Evolutionary conservation across 2,797 vertebrate genomes (phyloP).

Genomic region (Rhinella marina): DNA sequence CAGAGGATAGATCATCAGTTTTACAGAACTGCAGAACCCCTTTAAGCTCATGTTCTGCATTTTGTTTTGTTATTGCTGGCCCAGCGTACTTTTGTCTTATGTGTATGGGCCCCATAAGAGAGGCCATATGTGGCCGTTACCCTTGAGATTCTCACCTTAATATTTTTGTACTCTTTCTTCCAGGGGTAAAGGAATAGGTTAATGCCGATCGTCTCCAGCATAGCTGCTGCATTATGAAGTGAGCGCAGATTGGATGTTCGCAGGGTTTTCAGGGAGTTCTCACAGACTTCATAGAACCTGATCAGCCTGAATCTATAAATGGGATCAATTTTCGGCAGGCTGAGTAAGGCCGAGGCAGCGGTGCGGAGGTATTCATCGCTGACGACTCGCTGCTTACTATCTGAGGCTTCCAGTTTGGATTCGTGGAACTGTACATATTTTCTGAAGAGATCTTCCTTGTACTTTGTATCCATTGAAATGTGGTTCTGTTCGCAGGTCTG

Average conservation of each 20-base stretch:
- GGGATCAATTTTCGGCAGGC: conserved; percentile 91
- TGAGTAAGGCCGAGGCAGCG: conserved; percentile 90
- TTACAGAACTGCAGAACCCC: too few species aligned
- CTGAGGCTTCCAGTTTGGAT: conserved; percentile 81
- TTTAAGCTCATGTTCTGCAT: too few species aligned
- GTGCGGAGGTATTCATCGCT: conserved; percentile 88
- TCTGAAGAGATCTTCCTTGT: conserved; percentile 95
- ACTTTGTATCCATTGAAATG: conserved; percentile 94
- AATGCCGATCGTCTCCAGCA: conserved; percentile 90
- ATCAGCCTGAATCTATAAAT: conserved; percentile 91
- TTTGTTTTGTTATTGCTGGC: too few species aligned
- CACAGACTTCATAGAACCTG: conserved; percentile 92
- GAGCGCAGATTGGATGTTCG: conserved; percentile 84
- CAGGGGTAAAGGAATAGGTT: conserved; percentile 97
- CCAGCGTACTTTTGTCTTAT: too few species aligned
- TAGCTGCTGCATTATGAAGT: conserved; percentile 86
- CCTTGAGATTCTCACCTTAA: conserved; percentile 82
- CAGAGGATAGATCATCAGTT: too few species aligned
- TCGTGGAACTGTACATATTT: conserved; percentile 94
- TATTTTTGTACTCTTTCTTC: conserved; percentile 98
- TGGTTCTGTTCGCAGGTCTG: conserved; percentile 65
- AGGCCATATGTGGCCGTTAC: neutral
- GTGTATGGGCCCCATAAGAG: neutral
- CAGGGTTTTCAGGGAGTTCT: conserved; percentile 86
- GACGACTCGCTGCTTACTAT: conserved; percentile 76